Percentiles rank a stretch among this genome's conserved stretches.
Evolutionary conservation across 2,797 vertebrate species (phyloP).

Genomic region (Tachyglossus aculeatus): DNA sequence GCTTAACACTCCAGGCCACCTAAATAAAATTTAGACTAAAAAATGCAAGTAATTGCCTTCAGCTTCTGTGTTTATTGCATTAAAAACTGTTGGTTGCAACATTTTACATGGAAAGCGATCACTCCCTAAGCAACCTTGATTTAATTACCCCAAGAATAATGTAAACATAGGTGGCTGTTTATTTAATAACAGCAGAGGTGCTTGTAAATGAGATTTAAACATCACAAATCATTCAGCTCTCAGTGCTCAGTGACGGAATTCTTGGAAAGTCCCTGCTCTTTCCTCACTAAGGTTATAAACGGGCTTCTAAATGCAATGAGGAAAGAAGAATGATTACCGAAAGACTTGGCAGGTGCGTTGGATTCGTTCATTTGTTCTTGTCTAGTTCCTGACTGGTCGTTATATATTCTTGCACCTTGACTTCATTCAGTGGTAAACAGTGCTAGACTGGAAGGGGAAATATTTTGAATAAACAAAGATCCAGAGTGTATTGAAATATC

Average conservation of each 20-base stretch:
- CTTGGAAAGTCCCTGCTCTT: background rate
- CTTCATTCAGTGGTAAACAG: background rate
- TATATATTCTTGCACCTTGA: background rate
- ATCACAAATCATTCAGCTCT: background rate
- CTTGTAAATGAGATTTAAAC: background rate
- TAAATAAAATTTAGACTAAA: background rate
- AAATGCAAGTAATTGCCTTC: background rate
- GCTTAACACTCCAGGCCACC: background rate
- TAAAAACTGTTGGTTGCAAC: background rate
- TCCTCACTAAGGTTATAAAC: background rate
- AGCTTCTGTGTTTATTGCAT: background rate
- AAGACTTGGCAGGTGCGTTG: background rate
- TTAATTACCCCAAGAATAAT: background rate
- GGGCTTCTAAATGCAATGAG: background rate
- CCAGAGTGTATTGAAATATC: slow-evolving; percentile 3
- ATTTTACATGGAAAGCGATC: background rate
- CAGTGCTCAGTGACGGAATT: background rate
- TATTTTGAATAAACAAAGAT: background rate
- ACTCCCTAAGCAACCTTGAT: background rate
- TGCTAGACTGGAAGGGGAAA: fast-evolving
- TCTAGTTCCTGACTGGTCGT: background rate
- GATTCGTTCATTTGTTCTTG: background rate
- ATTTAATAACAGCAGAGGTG: background rate
- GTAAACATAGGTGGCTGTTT: background rate
- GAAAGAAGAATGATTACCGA: background rate